A percentile compares a stretch with the other conserved stretches of the same genome.
These are phyloP conservation scores for Malurus splendens DNA, from an alignment of 2,797 vertebrate species.

Conservation along the genomic window DNA sequence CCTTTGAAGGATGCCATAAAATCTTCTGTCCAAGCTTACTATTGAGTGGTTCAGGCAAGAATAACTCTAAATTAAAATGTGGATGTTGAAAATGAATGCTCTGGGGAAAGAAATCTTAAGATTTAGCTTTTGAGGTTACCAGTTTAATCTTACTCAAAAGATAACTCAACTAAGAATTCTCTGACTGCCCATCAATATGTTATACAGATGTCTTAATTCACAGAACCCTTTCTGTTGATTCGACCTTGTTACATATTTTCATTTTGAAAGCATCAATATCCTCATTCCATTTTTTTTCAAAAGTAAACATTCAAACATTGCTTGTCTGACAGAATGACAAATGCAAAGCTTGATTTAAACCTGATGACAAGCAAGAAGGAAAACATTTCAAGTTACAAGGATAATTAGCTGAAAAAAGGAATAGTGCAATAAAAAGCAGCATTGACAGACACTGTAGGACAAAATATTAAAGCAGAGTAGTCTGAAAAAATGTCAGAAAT, in stretches of 20 bases:
- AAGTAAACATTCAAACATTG: neutral
- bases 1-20: neutral
- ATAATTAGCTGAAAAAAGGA: neutral
- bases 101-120: neutral
- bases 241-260: neutral
- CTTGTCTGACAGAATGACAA: neutral
- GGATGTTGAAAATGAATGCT: neutral
- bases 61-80: neutral
- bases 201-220: neutral
- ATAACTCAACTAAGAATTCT: neutral
- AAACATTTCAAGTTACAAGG: neutral
- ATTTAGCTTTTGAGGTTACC: neutral
- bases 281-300: neutral
- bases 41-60: neutral
- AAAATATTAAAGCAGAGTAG: neutral
- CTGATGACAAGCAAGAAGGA: neutral
- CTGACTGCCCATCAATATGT: neutral
- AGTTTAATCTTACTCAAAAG: neutral
- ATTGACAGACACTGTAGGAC: neutral
- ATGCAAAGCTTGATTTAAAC: constrained; percentile 12
- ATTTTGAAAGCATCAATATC: neutral
- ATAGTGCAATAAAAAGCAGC: neutral
- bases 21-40: neutral
- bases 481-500: neutral
- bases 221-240: neutral